These are phyloP conservation scores for Halcyon leucocephala DNA, from an alignment of 2,797 vertebrate species.

Conservation along the genomic window DNA sequence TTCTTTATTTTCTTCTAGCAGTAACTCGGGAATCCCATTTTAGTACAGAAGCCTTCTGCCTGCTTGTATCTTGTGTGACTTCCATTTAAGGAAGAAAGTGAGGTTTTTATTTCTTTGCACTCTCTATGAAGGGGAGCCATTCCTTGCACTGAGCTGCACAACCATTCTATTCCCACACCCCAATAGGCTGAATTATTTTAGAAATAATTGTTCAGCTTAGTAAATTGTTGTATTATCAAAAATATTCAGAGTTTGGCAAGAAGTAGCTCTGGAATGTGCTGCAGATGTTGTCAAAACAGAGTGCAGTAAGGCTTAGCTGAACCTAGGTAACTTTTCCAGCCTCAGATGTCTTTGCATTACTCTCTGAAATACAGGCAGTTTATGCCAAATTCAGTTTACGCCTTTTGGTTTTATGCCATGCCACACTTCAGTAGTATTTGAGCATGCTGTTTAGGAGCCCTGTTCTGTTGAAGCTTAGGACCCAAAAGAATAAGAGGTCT, in stretches of 20 bases:
- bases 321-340: neutral
- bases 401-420: neutral
- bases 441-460: neutral
- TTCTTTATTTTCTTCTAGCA: neutral
- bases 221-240: neutral
- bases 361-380: neutral
- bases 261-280: neutral
- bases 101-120: neutral
- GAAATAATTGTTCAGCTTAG: neutral
- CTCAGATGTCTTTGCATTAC: neutral
- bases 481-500: neutral
- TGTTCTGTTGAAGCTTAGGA: fast-evolving
- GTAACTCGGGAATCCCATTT: neutral
- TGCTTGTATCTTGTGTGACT: neutral
- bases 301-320: neutral
- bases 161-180: neutral
- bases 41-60: neutral
- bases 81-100: neutral
- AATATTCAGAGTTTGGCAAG: neutral
- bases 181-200: neutral
- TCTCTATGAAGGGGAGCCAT: neutral
- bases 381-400: neutral
- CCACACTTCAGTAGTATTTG: neutral
- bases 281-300: neutral
- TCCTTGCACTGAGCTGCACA: neutral